Conservation (phyloP, 2,113 vertebrate species). For the Nipponia nippon region DNA sequence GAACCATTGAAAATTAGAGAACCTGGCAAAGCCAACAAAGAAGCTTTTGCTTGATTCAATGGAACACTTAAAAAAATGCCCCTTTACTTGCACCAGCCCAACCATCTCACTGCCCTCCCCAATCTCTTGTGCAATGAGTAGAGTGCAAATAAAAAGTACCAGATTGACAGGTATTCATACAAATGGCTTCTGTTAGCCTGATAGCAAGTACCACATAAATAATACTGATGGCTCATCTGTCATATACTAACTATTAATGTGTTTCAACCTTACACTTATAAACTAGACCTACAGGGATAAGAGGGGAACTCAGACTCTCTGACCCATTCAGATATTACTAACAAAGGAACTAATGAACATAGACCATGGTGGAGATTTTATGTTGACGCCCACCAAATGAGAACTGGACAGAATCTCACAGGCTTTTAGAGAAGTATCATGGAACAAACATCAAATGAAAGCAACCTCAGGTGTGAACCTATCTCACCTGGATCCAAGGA, state of each 20-base stretch:
- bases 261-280: background rate
- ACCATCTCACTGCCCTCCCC: background rate
- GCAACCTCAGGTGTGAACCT: background rate
- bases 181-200: background rate
- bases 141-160: background rate
- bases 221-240: background rate
- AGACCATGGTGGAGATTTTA: background rate
- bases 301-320: background rate
- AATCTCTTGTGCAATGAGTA: background rate
- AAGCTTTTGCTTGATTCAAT: background rate
- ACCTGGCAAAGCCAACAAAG: background rate
- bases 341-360: background rate
- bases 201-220: background rate
- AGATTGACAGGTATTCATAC: background rate
- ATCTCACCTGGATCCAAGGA: background rate
- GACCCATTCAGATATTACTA: background rate
- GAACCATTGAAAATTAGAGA: background rate
- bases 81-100: background rate
- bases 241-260: background rate
- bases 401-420: background rate
- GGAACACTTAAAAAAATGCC: background rate
- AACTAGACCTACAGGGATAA: background rate
- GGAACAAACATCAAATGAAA: background rate
- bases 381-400: background rate
- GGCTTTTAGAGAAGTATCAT: background rate